Evolutionary conservation across 1,140 invertebrate genomes (phyloP).

Genomic region (Drosophila pandora): DNA sequence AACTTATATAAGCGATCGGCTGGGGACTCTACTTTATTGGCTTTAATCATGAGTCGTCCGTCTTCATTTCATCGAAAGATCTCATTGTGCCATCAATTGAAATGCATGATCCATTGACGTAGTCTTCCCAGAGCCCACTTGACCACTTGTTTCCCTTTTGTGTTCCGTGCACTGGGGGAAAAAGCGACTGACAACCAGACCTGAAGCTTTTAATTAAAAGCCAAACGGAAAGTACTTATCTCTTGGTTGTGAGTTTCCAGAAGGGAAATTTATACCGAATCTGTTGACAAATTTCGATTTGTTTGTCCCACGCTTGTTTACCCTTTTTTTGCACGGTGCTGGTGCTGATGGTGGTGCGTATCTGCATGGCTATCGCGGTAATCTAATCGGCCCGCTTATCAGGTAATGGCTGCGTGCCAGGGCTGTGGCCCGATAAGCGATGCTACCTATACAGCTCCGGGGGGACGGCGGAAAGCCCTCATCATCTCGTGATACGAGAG

Average conservation of each 20-base stretch:
- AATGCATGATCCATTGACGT: conserved; percentile 45
- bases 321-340: background rate
- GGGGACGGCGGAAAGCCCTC: background rate
- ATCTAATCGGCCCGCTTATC: conserved; percentile 45
- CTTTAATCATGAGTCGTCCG: conserved; percentile 15
- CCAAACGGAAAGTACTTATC: background rate
- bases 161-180: conserved; percentile 20
- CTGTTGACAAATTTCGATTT: background rate
- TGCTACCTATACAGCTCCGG: conserved; percentile 6
- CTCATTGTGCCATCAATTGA: conserved; percentile 46
- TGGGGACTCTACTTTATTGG: conserved; percentile 14
- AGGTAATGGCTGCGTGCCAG: conserved; percentile 43
- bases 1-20: conserved; percentile 33
- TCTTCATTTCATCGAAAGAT: conserved; percentile 32
- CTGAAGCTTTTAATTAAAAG: background rate
- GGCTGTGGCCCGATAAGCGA: conserved; percentile 35
- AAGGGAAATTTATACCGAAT: background rate
- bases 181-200: background rate
- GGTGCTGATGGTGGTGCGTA: background rate
- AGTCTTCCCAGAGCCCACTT: conserved; percentile 4
- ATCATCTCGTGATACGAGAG: conserved; percentile 37
- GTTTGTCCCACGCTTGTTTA: background rate
- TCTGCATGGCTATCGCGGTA: conserved; percentile 21
- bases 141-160: conserved; percentile 25
- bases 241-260: background rate